These are phyloP conservation scores for Cerastis rubricosa DNA, from an alignment of 2,888 invertebrate species.

Conservation along the genomic window DNA sequence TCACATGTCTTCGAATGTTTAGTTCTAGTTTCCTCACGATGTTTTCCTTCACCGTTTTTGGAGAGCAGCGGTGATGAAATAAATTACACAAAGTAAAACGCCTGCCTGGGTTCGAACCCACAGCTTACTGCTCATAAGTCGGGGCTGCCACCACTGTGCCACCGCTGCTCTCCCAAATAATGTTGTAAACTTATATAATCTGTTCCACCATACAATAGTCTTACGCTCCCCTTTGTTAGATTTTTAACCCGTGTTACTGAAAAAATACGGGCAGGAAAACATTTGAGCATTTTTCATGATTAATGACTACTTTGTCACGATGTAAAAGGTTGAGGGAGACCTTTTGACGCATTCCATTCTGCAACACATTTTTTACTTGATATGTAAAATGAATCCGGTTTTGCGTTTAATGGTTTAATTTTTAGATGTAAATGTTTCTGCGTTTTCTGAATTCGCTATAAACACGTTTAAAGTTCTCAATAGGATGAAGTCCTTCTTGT, in stretches of 20 bases:
- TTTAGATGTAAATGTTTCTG: not conserved
- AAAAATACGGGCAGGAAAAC: constrained; percentile 46
- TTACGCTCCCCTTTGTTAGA: constrained; percentile 28
- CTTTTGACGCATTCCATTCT: constrained; percentile 46
- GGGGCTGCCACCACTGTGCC: no score
- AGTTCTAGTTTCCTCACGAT: no score
- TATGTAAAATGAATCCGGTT: not conserved
- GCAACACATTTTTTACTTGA: constrained; percentile 26
- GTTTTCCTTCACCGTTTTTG: no score
- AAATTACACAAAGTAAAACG: no score
- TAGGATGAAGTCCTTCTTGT: rapidly evolving
- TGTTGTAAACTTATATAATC: not conserved
- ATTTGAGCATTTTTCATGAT: constrained; percentile 54
- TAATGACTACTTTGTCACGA: constrained; percentile 54
- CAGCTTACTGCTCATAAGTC: no score
- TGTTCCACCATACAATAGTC: constrained; percentile 7
- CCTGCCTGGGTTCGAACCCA: no score
- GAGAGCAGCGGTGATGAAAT: no score
- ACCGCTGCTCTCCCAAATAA: no score
- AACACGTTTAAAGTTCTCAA: not conserved
- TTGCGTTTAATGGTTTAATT: constrained; percentile 23
- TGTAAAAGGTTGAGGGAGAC: constrained; percentile 35
- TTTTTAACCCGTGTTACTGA: constrained; percentile 34
- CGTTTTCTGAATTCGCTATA: not conserved
- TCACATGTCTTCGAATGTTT: no score